Evolutionary conservation across 1,140 invertebrate genomes (phyloP).

Genomic region (Bombus impatiens): DNA sequence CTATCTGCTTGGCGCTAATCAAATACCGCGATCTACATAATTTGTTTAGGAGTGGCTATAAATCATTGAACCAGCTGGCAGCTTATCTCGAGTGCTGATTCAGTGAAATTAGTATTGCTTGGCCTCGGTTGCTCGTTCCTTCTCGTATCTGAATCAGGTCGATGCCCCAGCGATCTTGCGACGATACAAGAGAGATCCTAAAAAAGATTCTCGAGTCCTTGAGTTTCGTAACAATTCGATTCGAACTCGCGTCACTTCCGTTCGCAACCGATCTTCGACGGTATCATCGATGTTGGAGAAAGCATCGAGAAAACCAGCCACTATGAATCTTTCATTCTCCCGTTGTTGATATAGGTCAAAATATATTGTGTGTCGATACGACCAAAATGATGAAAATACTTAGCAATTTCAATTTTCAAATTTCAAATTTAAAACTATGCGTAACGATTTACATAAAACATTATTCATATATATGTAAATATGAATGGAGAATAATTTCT

Average conservation of each 20-base stretch:
- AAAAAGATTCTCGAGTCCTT: not conserved
- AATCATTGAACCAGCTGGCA: slow-evolving; percentile 54
- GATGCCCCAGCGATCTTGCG: not conserved
- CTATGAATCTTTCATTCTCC: not conserved
- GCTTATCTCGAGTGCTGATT: slow-evolving; percentile 62
- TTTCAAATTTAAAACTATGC: too few relatives aligned
- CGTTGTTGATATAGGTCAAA: not conserved
- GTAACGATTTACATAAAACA: not conserved
- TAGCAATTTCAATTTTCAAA: not conserved
- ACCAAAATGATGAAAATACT: not conserved
- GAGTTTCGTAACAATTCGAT: slow-evolving; percentile 35
- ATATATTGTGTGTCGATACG: not conserved
- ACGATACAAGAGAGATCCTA: not conserved
- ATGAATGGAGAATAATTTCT: too few relatives aligned
- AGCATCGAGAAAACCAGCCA: not conserved
- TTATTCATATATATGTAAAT: not conserved
- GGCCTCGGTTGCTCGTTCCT: slow-evolving; percentile 6
- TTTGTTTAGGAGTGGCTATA: slow-evolving; percentile 62
- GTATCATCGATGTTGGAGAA: not conserved
- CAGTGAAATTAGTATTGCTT: slow-evolving; percentile 56
- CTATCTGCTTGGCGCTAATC: slow-evolving; percentile 48
- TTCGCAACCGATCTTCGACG: not conserved
- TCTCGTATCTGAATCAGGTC: slow-evolving; percentile 9
- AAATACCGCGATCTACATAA: slow-evolving; percentile 67
- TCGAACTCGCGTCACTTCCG: not conserved